Conservation (phyloP, 2,113 vertebrate species). For the Boulengeromyrus knoepffleri region DNA sequence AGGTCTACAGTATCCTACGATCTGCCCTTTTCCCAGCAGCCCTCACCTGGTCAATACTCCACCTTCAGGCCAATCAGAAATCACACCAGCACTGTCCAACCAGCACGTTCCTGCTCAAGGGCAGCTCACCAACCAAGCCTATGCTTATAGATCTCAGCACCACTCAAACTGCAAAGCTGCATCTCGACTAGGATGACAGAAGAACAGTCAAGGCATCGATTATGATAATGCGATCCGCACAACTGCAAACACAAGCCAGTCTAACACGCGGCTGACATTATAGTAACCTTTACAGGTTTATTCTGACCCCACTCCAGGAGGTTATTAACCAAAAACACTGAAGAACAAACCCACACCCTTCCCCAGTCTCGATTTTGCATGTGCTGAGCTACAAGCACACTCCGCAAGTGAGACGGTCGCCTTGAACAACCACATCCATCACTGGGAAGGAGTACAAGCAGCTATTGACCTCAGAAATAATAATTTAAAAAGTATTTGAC, state of each 20-base stretch:
- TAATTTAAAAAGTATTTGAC: not conserved
- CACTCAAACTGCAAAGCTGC: slow-evolving; percentile 22
- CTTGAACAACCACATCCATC: not conserved
- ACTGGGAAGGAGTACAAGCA: not conserved
- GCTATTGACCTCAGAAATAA: not conserved
- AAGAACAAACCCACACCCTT: not conserved
- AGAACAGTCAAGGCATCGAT: slow-evolving; percentile 50
- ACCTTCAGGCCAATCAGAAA: not conserved
- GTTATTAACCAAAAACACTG: not conserved
- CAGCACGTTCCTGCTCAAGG: not conserved
- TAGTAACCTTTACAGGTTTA: slow-evolving; percentile 66
- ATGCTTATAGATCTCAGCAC: not conserved
- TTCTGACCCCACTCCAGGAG: slow-evolving; percentile 31
- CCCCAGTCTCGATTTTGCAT: not conserved
- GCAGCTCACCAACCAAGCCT: not conserved
- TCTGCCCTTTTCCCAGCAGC: slow-evolving; percentile 1
- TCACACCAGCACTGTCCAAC: not conserved
- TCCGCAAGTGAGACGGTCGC: not conserved
- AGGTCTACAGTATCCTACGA: not conserved
- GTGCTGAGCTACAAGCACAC: not conserved
- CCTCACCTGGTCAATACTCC: not conserved
- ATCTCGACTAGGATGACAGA: slow-evolving; percentile 27
- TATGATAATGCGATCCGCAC: slow-evolving; percentile 67
- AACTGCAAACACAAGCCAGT: slow-evolving; percentile 44
- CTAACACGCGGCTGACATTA: slow-evolving; percentile 63